Evolutionary conservation across 2,888 invertebrate genomes (phyloP).

Genomic region (Patella caerulea): DNA sequence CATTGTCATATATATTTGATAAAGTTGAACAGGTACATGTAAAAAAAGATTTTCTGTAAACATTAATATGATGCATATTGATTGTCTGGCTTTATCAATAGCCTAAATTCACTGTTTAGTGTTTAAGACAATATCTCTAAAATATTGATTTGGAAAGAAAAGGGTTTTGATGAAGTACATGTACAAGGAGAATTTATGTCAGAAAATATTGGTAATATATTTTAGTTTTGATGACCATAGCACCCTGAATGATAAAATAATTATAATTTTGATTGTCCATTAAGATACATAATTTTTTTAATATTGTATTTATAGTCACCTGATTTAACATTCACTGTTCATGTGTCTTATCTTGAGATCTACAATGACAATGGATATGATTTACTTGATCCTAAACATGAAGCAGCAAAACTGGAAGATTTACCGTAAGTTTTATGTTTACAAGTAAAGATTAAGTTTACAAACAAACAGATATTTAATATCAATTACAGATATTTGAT

Average conservation of each 20-base stretch:
- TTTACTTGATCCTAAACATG: constrained; percentile 71
- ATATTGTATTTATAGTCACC: constrained; percentile 55
- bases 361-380: constrained; percentile 73
- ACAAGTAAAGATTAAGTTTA: no score
- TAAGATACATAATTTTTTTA: neutral
- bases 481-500: no score
- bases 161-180: neutral
- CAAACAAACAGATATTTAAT: no score
- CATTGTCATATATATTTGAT: constrained; percentile 70
- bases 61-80: no score
- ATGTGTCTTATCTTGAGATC: constrained; percentile 72
- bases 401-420: constrained; percentile 71
- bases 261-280: neutral
- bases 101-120: no score
- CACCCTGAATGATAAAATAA: neutral
- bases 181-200: neutral
- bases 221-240: neutral
- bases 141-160: no score
- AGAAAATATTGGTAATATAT: neutral
- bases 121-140: no score
- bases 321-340: constrained; percentile 62
- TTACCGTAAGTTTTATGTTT: constrained; percentile 62
- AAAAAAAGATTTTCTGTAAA: no score
- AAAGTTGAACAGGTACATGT: constrained; percentile 61
- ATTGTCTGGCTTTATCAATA: no score